A percentile compares a stretch with the other conserved stretches of the same genome.
phyloP scores from a whole-genome alignment of 1,140 invertebrate species.

The Bursaphelenchus mucronatus region DNA sequence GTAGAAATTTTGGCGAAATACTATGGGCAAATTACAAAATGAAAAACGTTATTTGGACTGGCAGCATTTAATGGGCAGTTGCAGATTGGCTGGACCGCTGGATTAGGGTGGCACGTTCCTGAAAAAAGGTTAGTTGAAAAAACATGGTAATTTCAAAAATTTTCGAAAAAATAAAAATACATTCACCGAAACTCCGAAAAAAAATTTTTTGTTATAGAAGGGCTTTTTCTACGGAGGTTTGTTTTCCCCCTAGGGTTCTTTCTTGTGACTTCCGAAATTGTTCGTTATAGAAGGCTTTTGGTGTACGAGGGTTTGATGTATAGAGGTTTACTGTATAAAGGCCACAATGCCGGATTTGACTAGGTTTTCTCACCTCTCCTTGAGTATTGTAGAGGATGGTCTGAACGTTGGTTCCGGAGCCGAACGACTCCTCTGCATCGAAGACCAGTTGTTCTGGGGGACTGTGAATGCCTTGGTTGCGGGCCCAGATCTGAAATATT shows the following conservation, averaged over 20 bases:
- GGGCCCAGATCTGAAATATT: slow-evolving; percentile 53
- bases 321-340: background rate
- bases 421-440: slow-evolving; percentile 56
- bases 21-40: no score
- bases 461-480: slow-evolving; percentile 46
- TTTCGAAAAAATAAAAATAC: no score
- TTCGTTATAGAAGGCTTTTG: background rate
- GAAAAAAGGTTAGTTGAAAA: slow-evolving; percentile 20
- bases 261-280: background rate
- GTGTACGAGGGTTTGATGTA: background rate
- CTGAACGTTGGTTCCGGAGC: slow-evolving; percentile 56
- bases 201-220: no score
- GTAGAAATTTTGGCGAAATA: no score
- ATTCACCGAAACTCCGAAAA: no score
- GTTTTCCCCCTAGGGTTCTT: no score
- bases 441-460: slow-evolving; percentile 60
- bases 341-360: background rate
- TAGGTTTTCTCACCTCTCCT: slow-evolving; percentile 41
- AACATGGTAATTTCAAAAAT: background rate
- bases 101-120: slow-evolving; percentile 59
- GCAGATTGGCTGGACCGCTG: slow-evolving; percentile 47
- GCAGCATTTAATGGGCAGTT: no score
- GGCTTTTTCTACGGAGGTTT: no score
- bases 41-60: no score
- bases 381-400: slow-evolving; percentile 59